A percentile compares a stretch with the other conserved stretches of the same genome.
These are phyloP conservation scores for Hirtodrosophila confusa DNA, from an alignment of 2,888 invertebrate species.

Conservation along the genomic window DNA sequence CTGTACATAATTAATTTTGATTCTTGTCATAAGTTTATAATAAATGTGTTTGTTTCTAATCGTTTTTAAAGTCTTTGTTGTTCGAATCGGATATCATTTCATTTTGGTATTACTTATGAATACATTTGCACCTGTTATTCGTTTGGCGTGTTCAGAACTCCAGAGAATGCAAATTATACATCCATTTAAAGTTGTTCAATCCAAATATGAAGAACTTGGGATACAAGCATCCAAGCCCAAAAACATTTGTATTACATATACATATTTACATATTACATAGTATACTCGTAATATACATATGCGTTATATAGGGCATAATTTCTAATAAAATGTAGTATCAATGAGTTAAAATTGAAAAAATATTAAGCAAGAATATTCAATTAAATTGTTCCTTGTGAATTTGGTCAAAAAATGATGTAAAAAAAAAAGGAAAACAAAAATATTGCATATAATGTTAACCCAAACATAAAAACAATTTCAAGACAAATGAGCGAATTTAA, in stretches of 20 bases:
- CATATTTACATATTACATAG: conserved; percentile 1
- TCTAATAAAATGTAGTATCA: conserved; percentile 24
- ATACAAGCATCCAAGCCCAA: conserved; percentile 10
- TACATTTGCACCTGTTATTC: conserved; percentile 19
- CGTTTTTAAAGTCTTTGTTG: conserved; percentile 17
- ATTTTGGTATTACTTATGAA: conserved; percentile 2
- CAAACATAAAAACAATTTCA: conserved; percentile 28
- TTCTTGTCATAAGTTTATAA: conserved; percentile 43
- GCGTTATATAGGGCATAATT: conserved; percentile 22
- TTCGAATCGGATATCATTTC: neutral
- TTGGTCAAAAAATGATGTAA: conserved; percentile 24
- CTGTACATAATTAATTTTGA: conserved; percentile 34
- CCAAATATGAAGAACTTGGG: neutral
- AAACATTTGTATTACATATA: conserved; percentile 21
- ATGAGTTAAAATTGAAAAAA: conserved; percentile 26
- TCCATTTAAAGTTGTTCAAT: conserved; percentile 13
- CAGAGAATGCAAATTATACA: conserved; percentile 15
- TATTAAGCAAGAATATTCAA: conserved; percentile 34
- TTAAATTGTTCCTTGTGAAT: conserved; percentile 42
- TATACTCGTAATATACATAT: conserved; percentile 16
- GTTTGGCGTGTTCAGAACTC: conserved; percentile 3
- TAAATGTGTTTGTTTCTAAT: conserved; percentile 35
- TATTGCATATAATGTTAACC: conserved; percentile 33
- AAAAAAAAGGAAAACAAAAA: conserved; percentile 7
- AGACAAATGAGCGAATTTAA: conserved; percentile 71